Evolutionary conservation across 2,113 vertebrate species (phyloP).

Genomic region (Lutjanus erythropterus): DNA sequence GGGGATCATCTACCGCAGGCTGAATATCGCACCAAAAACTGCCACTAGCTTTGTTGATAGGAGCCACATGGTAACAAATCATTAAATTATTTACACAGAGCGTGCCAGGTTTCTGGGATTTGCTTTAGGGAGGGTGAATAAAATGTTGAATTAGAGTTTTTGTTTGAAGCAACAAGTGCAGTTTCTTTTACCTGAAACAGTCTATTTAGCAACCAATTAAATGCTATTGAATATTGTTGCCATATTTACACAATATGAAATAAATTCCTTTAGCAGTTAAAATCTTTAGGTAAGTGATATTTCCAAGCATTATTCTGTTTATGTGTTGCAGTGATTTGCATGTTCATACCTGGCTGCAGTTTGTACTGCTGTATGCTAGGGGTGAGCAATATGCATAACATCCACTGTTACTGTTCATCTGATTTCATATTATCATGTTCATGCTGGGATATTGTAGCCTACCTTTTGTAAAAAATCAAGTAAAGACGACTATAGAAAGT

Average conservation of each 20-base stretch:
- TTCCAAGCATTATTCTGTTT: neutral
- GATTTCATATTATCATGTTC: neutral
- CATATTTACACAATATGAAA: neutral
- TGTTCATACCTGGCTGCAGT: neutral
- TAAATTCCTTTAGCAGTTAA: neutral
- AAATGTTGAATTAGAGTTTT: conserved; percentile 17
- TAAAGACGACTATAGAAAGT: neutral
- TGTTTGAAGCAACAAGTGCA: conserved; percentile 15
- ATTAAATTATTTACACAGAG: conserved; percentile 51
- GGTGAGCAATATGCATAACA: neutral
- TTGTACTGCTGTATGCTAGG: neutral
- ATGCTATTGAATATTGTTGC: neutral
- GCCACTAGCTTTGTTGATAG: conserved; percentile 41
- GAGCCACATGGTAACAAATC: conserved; percentile 43
- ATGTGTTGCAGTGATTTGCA: neutral
- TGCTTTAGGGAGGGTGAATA: conserved; percentile 14
- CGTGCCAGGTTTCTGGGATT: neutral
- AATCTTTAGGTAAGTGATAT: neutral
- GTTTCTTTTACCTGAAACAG: neutral
- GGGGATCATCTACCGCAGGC: conserved; percentile 32
- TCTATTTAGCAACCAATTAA: neutral
- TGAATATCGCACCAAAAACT: conserved; percentile 31
- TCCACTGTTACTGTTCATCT: neutral
- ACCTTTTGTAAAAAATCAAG: neutral
- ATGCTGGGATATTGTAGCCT: neutral